Percentiles rank a stretch among this genome's conserved stretches.
These are phyloP conservation scores for Forbesichthys agassizii DNA, from an alignment of 2,113 vertebrate genomes.

Conservation along the genomic window DNA sequence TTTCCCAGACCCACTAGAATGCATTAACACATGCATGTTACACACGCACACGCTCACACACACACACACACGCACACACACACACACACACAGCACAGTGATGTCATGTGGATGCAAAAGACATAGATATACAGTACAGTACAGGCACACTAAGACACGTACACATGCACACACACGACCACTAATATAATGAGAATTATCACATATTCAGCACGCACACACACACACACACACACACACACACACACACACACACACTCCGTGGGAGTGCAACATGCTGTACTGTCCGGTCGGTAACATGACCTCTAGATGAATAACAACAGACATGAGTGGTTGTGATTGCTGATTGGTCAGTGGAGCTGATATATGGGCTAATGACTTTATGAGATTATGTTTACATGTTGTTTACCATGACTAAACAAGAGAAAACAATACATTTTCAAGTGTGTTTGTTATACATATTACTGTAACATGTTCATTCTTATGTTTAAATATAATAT, in stretches of 20 bases:
- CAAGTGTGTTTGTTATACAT: no score
- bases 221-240: constrained; percentile 17
- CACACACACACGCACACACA: constrained; percentile 1
- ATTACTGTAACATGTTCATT: no score
- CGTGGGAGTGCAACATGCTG: constrained; percentile 50
- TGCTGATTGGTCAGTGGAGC: constrained; percentile 39
- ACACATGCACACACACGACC: neutral
- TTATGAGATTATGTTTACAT: neutral
- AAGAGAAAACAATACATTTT: no score
- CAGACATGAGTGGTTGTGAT: constrained; percentile 30
- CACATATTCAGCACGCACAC: constrained; percentile 9
- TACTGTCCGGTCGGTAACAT: constrained; percentile 40
- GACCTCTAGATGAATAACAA: constrained; percentile 13
- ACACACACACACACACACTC: neutral
- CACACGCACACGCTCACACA: constrained; percentile 2
- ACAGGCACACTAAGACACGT: no score
- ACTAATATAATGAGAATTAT: constrained; percentile 33
- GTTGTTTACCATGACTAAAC: neutral
- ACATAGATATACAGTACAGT: no score
- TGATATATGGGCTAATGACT: constrained; percentile 48
- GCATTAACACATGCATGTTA: constrained; percentile 10
- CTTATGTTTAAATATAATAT: no score
- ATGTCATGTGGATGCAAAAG: no score
- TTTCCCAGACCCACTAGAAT: constrained; percentile 69
- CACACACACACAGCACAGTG: neutral